phyloP scores from a whole-genome alignment of 2,888 invertebrate genomes.

The Sinohyriopsis cumingii region DNA sequence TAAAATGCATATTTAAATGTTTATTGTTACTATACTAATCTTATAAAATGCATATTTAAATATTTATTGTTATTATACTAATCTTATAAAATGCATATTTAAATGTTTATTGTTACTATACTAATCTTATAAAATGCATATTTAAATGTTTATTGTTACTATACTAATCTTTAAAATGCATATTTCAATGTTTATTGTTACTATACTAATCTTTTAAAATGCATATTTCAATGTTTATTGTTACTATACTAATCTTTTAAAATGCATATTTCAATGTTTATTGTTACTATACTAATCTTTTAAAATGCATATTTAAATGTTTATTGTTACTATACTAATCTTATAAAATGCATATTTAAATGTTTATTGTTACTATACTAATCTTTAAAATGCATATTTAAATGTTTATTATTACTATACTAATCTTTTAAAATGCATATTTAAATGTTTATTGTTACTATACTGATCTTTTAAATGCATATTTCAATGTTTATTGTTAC shows the following conservation, averaged over 20 bases:
- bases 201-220: slow-evolving; percentile 1
- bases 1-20: background rate
- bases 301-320: background rate
- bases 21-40: background rate
- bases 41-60: background rate
- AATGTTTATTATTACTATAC: background rate
- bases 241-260: slow-evolving; percentile 1
- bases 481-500: background rate
- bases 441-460: background rate
- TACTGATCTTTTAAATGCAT: background rate
- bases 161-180: background rate
- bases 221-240: background rate
- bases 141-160: background rate
- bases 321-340: background rate
- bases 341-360: background rate
- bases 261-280: background rate
- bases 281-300: background rate
- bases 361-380: background rate
- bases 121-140: background rate
- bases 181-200: background rate
- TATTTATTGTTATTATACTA: background rate
- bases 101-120: background rate
- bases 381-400: slow-evolving; percentile 1
- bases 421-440: slow-evolving; percentile 1
- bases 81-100: background rate